Evolutionary conservation across 2,888 invertebrate genomes (phyloP).

Genomic region (Gastrophysa polygoni): DNA sequence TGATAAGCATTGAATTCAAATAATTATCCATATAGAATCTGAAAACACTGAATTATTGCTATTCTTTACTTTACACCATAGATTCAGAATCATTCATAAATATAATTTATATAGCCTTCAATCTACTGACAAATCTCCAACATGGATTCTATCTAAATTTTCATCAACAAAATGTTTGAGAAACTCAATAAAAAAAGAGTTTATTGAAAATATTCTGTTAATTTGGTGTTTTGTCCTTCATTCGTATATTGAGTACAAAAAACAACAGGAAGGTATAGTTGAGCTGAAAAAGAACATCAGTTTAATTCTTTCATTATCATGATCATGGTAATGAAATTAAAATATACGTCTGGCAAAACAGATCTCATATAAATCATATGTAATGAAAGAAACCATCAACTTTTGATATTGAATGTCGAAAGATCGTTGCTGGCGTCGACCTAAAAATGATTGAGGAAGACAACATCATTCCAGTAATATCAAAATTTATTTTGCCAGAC

Average conservation of each 20-base stretch:
- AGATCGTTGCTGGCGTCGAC: too few relatives aligned
- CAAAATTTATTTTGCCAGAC: too few relatives aligned
- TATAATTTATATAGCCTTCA: conserved; percentile 49
- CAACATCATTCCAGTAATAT: too few relatives aligned
- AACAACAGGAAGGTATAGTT: conserved; percentile 11
- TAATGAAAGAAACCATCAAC: too few relatives aligned
- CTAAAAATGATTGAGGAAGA: too few relatives aligned
- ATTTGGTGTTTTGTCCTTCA: conserved; percentile 39
- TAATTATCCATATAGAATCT: conserved; percentile 20
- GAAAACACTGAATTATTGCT: conserved; percentile 55
- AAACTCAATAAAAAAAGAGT: too few relatives aligned
- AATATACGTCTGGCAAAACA: too few relatives aligned
- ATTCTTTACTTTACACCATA: conserved; percentile 44
- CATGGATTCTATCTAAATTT: conserved; percentile 46
- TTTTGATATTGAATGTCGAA: too few relatives aligned
- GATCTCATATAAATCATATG: too few relatives aligned
- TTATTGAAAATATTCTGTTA: too few relatives aligned
- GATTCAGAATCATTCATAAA: conserved; percentile 50
- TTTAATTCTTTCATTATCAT: conserved; percentile 21
- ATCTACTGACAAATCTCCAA: conserved; percentile 50
- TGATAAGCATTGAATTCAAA: too few relatives aligned
- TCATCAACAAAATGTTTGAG: conserved; percentile 24
- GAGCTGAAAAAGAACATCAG: conserved; percentile 9
- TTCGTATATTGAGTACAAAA: conserved; percentile 20
- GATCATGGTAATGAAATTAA: conserved; percentile 37